Conservation (phyloP, 2,113 vertebrate genomes). For the Cochlearius cochlearius region DNA sequence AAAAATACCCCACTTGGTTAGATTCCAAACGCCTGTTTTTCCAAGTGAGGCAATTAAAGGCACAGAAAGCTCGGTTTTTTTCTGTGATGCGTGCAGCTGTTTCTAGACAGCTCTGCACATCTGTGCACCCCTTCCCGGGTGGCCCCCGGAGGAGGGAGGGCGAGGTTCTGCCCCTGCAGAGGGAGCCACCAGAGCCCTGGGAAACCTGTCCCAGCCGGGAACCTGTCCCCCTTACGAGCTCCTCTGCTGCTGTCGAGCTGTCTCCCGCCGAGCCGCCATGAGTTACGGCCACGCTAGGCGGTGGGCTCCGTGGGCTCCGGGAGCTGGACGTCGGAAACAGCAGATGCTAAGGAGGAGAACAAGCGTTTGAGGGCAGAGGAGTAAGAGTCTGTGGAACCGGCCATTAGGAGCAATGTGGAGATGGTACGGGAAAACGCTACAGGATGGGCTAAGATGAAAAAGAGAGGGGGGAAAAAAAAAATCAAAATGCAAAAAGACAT, state of each 20-base stretch:
- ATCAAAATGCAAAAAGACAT: neutral
- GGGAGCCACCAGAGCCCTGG: neutral
- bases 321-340: neutral
- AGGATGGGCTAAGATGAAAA: neutral
- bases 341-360: neutral
- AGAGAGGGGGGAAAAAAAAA: neutral
- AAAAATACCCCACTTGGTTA: neutral
- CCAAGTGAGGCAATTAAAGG: neutral
- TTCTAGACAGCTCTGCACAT: neutral
- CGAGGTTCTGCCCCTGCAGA: neutral
- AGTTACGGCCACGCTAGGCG: rapidly evolving
- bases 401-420: neutral
- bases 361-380: neutral
- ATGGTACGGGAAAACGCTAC: rapidly evolving
- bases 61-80: neutral
- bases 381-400: neutral
- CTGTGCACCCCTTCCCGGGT: neutral
- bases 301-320: neutral
- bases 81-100: neutral
- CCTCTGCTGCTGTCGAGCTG: neutral
- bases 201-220: neutral
- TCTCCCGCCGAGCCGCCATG: neutral
- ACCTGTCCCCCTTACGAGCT: neutral
- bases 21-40: neutral
- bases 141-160: neutral